A percentile compares a stretch with the other conserved stretches of the same genome.
phyloP scores from a whole-genome alignment of 2,113 vertebrate genomes.

The Pangasianodon hypophthalmus region DNA sequence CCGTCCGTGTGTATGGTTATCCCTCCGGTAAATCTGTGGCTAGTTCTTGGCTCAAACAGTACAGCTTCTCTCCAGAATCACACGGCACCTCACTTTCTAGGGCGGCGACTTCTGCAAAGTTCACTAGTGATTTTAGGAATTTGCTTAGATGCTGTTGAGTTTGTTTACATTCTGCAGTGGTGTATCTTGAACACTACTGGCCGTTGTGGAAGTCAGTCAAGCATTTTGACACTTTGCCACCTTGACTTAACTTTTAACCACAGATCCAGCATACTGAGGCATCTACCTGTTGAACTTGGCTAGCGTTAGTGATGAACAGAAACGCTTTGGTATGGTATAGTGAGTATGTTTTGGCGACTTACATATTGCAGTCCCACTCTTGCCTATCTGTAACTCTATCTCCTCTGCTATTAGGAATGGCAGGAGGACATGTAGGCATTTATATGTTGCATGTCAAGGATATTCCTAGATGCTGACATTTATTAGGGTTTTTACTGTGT shows the following conservation, averaged over 20 bases:
- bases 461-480: not conserved
- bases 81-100: not conserved
- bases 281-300: not conserved
- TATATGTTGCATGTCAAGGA: not conserved
- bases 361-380: not conserved
- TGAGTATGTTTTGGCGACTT: not conserved
- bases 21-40: not conserved
- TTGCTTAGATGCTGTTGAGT: not conserved
- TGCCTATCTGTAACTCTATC: not conserved
- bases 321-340: not conserved
- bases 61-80: not conserved
- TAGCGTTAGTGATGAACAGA: not conserved
- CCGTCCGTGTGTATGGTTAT: not conserved
- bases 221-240: not conserved
- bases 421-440: not conserved
- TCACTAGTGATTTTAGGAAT: not conserved
- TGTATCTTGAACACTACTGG: not conserved
- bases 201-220: not conserved
- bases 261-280: too few relatives aligned
- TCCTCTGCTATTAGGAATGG: not conserved
- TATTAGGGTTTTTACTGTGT: too few relatives aligned
- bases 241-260: not conserved
- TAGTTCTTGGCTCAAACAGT: not conserved
- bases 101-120: not conserved
- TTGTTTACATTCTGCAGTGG: not conserved